Conservation (phyloP, 1,140 invertebrate genomes). For the Archegozetes longisetosus region DNA sequence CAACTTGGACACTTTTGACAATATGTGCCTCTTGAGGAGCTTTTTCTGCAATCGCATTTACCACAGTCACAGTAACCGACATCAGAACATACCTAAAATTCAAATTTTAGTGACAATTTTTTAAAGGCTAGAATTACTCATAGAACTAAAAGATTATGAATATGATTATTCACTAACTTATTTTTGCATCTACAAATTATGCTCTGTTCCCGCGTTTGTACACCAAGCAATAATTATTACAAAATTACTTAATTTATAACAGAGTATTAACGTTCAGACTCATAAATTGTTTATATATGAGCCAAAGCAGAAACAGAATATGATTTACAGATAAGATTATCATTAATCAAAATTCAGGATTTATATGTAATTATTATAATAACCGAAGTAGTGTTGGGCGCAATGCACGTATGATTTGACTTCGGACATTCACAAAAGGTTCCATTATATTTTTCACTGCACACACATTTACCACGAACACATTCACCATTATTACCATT, state of each 20-base stretch:
- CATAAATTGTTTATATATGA: no score
- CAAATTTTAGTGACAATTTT: background rate
- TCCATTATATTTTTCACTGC: background rate
- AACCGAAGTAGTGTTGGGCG: background rate
- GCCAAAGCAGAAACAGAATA: no score
- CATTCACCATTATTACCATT: background rate
- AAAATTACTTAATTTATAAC: no score
- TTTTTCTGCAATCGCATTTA: conserved; percentile 9
- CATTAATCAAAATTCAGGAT: no score
- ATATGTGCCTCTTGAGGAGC: background rate
- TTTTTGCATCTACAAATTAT: no score
- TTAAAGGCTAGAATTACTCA: background rate
- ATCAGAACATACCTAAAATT: conserved; percentile 1
- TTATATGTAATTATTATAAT: no score
- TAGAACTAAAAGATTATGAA: no score
- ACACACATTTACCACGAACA: background rate
- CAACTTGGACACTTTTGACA: conserved; percentile 11
- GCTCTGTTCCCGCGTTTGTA: no score
- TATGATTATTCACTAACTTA: no score
- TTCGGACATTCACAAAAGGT: conserved; percentile 5
- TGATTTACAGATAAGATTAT: no score
- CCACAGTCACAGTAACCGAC: conserved; percentile 14
- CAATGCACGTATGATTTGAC: background rate
- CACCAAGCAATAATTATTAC: no score
- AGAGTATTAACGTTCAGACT: no score